These are phyloP conservation scores for Zaprionus camerounensis DNA, from an alignment of 1,140 invertebrate genomes.

Conservation along the genomic window DNA sequence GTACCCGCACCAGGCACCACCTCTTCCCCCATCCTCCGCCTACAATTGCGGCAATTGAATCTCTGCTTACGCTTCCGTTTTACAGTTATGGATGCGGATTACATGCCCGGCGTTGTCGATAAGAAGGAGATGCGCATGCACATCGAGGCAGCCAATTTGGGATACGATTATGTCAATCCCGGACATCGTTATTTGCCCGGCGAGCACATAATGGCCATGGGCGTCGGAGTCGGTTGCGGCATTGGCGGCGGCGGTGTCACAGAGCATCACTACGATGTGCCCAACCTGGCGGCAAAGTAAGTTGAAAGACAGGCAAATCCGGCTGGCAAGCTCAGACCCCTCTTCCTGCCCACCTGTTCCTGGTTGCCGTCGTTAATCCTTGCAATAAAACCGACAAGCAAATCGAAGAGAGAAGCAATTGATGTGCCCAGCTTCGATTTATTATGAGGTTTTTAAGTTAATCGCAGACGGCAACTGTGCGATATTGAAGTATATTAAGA, in stretches of 20 bases:
- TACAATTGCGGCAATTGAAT: slow-evolving; percentile 80
- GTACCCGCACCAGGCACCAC: background rate
- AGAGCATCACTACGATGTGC: slow-evolving; percentile 94
- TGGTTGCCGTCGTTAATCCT: background rate
- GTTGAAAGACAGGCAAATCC: slow-evolving; percentile 37
- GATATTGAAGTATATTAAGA: background rate
- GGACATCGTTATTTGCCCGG: slow-evolving; percentile 83
- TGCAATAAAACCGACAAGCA: slow-evolving; percentile 2
- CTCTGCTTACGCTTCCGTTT: slow-evolving; percentile 47
- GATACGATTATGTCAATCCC: slow-evolving; percentile 92
- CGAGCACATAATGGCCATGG: slow-evolving; percentile 85
- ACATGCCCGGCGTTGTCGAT: slow-evolving; percentile 93
- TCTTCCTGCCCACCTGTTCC: background rate
- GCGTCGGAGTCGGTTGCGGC: slow-evolving; percentile 87
- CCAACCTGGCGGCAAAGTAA: slow-evolving; percentile 88
- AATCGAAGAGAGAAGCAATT: background rate
- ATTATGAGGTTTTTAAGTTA: background rate
- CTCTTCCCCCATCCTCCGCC: background rate
- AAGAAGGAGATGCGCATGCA: slow-evolving; percentile 93
- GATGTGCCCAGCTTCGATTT: slow-evolving; percentile 1
- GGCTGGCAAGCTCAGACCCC: background rate
- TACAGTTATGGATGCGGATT: slow-evolving; percentile 94
- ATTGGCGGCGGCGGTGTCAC: slow-evolving; percentile 87
- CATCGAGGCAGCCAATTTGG: slow-evolving; percentile 92
- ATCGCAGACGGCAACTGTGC: background rate